Base-by-base conservation (phyloP, 2,113 vertebrate genomes). In the Paramormyrops kingsleyae region DNA sequence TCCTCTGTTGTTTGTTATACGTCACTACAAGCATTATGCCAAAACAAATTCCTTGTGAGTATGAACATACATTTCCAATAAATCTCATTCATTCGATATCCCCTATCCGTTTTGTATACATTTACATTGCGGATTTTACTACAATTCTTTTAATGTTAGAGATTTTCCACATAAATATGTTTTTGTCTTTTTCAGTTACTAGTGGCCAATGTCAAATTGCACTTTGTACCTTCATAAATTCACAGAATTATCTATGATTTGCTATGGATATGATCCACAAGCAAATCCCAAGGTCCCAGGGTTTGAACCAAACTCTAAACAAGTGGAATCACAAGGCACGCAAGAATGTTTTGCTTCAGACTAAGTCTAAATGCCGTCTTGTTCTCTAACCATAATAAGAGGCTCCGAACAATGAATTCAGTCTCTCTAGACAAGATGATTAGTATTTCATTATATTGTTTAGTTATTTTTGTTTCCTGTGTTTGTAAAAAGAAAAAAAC, bases 251-350 rank as follows among this genome's bases (percentile, higher is more conserved):
- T 47, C 87, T n/a, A 24, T 27, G 77, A 27, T 53, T 44, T 2
- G 39, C 87, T 89, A 92, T 92, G 91, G 90, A 91, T 88, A 53
- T 62, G 66, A 89, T 90, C 90, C 90, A 90, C 83, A 90, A 91
- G 83, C 89, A 90, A 89, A 91, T 94, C 92, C 90, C 90, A 91
- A 80, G 90, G 88, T 90, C 92, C 90, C 89, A 91, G 83, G 90
- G 89, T 90, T 89, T 49, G 86, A 89, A 91, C 35, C 91, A 90
- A 92, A 91, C 90, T 77, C 87, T 53, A 39, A 91, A 87, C 91
- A 90, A 90, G 88, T 62, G 90, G 62, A n/a, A 56, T 39, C 19
- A 4, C n/a, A 52, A 49, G 70, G 87, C 88, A 89, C 88, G 12
- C 42, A 35, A 31, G 31, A 85, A 44, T 15, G 70, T 21, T 74